Base-by-base conservation (phyloP, 2,888 invertebrate species). In the Belgica antarctica region DNA sequence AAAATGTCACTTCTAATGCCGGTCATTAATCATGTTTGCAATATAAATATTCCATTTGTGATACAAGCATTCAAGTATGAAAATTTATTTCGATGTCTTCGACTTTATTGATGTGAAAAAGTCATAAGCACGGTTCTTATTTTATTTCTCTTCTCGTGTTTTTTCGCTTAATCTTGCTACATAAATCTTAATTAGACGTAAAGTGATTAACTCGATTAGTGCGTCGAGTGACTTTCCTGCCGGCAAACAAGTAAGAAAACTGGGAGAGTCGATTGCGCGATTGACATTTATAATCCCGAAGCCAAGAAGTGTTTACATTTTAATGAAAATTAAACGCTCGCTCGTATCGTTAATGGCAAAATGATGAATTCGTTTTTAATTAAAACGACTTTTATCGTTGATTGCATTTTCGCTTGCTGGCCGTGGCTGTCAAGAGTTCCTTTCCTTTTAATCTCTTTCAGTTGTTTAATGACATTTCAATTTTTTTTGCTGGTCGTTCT, bases 131-230 rank as follows among this genome's bases (percentile, higher is more conserved):
- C n/a, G n/a, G 59, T 52, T 52, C 22, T 52, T 52, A 19, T 52
- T 4, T 31, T 10, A 3, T 41, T 10, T n/a, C 41, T 41, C 41
- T 10, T 52, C 24, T 52, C 12, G 24, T n/a, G 24, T 52, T n/a
- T n/a, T n/a, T n/a, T n/a, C n/a, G n/a, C n/a, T n/a, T n/a, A n/a
- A 59, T 25, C 59, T 7, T 25, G 25, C 19, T 22, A 57, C 68
- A 68, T 68, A 68, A 68, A 68, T 68, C 68, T 68, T 68, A 68
- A 68, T 68, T 68, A 68, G 68, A 68, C 68, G 34, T 22, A 47
- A 68, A 57, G 68, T 68, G 68, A 68, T 68, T 68, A 68, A 68
- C 57, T 68, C 68, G 68, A 68, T 68, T 68, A 68, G 57, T 68
- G 68, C 52, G 52, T 17, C 8, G 22, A 52, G 52, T 52, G 52